Base-by-base conservation (phyloP, 2,113 vertebrate species). In the Odontophorus gujanensis region DNA sequence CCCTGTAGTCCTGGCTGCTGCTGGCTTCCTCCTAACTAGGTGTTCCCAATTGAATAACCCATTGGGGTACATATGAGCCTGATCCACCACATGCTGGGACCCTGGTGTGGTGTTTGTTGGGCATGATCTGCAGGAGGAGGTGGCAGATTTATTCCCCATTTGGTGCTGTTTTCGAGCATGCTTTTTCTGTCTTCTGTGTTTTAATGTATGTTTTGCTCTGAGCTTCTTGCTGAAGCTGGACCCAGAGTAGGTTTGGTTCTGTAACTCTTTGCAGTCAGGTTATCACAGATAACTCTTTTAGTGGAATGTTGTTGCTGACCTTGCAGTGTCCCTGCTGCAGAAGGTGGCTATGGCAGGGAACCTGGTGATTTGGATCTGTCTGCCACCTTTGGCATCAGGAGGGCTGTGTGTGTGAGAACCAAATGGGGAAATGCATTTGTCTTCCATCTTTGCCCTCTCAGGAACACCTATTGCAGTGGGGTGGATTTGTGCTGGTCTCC, bases 11-110 rank as follows among this genome's bases (percentile, higher is more conserved):
- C 57, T 50, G 38, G 50, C 24, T 24, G 22, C 58, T n/a, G 36
- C 19, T 92, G 92, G 58, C 25, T 63, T 43, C 40, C 51, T 82
- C 59, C 85, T 55, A 55, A 63, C 51, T 24, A 6, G 18, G 42
- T 36, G 11, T 45, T 67, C 22, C 9, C 12, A 21, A 11, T 3
- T 74, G 65, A 13, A 75, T 5, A 34, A 7, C 45, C 47, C 36
- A 4, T 25, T 55, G 79, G 51, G 61, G 45, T 58, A 61, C 48
- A 62, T 65, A 42, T 1, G 12, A 75, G 20, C 8, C 57, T 15
- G 0, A 25, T 66, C 36, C 12, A 0, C n/a, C 1, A 16, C 14
- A 15, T 20, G 3, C 13, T 0, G 0, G 13, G 26, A 12, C n/a
- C 1, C 16, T 0, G 1, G 32, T 13, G 9, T 32, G 11, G 34